A percentile compares a stretch with the other conserved stretches of the same genome.
Conservation (phyloP, 2,888 invertebrate genomes). For the Dasypolia templi region DNA sequence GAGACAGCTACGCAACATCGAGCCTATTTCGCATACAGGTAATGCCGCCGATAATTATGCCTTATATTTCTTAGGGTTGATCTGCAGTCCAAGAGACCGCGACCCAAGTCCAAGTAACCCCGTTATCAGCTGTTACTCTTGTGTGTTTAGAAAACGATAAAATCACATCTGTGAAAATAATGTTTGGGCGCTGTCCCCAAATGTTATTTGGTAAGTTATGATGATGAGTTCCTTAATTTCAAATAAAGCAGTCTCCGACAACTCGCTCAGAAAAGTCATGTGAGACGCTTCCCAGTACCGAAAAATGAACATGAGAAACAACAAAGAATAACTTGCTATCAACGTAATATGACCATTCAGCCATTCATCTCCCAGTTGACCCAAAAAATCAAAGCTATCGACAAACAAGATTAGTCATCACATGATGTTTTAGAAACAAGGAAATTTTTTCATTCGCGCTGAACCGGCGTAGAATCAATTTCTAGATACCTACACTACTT, state of each 20-base stretch:
- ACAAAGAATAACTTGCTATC: background rate
- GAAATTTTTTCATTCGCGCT: slow-evolving; percentile 39
- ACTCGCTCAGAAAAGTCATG: background rate
- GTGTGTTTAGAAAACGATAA: too few relatives aligned
- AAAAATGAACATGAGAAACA: background rate
- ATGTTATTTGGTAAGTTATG: background rate
- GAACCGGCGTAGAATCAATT: slow-evolving; percentile 29
- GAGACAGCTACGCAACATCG: too few relatives aligned
- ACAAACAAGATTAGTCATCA: slow-evolving; percentile 44
- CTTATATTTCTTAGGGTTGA: too few relatives aligned
- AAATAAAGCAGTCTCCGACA: too few relatives aligned
- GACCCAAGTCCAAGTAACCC: too few relatives aligned
- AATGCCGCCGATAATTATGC: too few relatives aligned
- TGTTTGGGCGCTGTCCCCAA: background rate
- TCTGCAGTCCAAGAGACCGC: too few relatives aligned
- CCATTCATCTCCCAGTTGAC: slow-evolving; percentile 25
- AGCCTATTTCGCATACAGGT: too few relatives aligned
- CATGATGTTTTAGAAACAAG: slow-evolving; percentile 25
- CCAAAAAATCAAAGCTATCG: slow-evolving; percentile 23
- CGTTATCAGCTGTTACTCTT: too few relatives aligned
- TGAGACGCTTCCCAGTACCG: background rate
- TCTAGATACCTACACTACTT: slow-evolving; percentile 54
- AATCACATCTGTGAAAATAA: too few relatives aligned
- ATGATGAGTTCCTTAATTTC: background rate
- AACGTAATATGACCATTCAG: background rate